phyloP scores from a whole-genome alignment of 2,113 vertebrate genomes.

The Hemiprocne comata region DNA sequence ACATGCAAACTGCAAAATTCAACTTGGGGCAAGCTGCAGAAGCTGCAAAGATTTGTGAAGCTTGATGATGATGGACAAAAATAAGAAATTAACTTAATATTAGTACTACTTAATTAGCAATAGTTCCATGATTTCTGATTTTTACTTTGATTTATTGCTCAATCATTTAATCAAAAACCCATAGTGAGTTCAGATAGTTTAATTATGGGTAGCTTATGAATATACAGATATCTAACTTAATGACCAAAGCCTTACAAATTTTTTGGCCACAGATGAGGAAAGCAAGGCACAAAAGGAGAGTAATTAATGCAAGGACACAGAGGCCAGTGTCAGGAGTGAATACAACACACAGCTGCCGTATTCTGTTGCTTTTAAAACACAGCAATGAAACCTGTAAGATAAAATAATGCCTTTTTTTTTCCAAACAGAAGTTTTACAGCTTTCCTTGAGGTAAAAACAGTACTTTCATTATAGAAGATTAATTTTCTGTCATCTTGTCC shows the following conservation, averaged over 20 bases:
- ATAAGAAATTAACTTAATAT: background rate
- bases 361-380: background rate
- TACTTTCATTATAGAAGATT: background rate
- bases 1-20: background rate
- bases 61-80: background rate
- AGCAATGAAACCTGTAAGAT: background rate
- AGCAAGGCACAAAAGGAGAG: background rate
- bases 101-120: background rate
- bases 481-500: background rate
- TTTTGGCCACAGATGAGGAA: background rate
- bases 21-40: background rate
- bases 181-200: background rate
- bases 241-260: background rate
- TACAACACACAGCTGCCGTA: background rate
- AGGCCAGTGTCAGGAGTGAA: background rate
- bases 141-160: constrained; percentile 7
- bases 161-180: background rate
- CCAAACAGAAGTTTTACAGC: background rate
- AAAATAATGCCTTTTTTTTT: background rate
- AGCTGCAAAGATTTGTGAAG: background rate
- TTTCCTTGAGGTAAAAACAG: background rate
- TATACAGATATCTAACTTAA: background rate
- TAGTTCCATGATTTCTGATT: background rate
- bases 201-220: background rate
- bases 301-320: background rate